A percentile compares a stretch with the other conserved stretches of the same genome.
phyloP scores from a whole-genome alignment of 2,113 vertebrate genomes.

The Phasianus colchicus region DNA sequence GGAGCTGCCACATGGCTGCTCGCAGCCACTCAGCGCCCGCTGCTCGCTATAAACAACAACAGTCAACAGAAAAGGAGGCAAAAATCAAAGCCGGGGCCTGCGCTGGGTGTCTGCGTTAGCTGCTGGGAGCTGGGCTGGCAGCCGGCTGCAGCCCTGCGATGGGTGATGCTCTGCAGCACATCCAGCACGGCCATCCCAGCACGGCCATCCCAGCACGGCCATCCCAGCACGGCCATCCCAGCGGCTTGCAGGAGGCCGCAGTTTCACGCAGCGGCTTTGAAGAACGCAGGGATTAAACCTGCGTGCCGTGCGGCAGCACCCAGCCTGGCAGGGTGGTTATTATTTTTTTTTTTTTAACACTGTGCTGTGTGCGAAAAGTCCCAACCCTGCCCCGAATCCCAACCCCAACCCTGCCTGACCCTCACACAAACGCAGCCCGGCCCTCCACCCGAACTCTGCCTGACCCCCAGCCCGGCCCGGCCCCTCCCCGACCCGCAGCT shows the following conservation, averaged over 20 bases:
- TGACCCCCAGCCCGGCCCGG: not conserved
- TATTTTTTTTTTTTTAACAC: conserved; percentile 44
- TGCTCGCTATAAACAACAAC: conserved; percentile 54
- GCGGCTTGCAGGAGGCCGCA: not conserved
- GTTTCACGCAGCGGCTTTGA: not conserved
- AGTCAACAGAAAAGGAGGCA: conserved; percentile 46
- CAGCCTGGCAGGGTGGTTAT: not conserved
- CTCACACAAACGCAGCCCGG: too few species aligned
- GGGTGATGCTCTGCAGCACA: not conserved
- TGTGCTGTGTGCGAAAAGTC: not conserved
- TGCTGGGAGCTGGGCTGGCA: not conserved
- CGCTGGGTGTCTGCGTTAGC: not conserved
- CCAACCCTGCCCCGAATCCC: not conserved
- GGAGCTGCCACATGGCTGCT: conserved; percentile 56
- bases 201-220: too few species aligned
- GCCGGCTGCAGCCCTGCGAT: not conserved
- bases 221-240: too few species aligned
- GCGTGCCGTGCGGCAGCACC: not conserved
- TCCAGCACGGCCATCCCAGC: too few species aligned
- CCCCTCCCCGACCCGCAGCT: not conserved
- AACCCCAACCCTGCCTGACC: not conserved
- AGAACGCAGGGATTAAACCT: not conserved
- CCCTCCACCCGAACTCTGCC: not conserved
- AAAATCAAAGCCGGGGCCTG: not conserved
- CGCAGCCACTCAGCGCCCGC: conserved; percentile 47